Conservation (phyloP, 1,140 invertebrate species). For the Papilio xuthus region DNA sequence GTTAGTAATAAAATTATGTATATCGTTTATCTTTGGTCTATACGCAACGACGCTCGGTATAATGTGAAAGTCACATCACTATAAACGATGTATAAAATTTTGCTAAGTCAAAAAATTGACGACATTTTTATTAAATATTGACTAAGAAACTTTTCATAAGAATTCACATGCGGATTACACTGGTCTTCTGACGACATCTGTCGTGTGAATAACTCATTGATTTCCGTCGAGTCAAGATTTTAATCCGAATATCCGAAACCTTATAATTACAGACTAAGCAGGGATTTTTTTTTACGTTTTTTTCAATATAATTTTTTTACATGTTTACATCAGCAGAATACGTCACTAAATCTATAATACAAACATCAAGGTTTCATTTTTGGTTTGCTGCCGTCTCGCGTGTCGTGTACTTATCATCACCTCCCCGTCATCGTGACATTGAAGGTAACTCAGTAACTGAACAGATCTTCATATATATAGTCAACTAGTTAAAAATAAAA, state of each 20-base stretch:
- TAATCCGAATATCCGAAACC: conserved; percentile 75
- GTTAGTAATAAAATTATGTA: conserved; percentile 78
- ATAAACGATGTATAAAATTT: conserved; percentile 81
- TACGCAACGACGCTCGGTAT: conserved; percentile 71
- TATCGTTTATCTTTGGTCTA: conserved; percentile 80
- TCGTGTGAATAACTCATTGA: conserved; percentile 63
- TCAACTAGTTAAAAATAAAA: conserved; percentile 81
- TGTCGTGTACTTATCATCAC: conserved; percentile 56
- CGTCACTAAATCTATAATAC: conserved; percentile 75
- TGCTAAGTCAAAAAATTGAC: conserved; percentile 81
- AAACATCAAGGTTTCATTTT: conserved; percentile 78
- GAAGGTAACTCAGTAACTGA: conserved; percentile 66
- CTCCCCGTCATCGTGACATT: conserved; percentile 45
- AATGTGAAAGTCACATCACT: conserved; percentile 71
- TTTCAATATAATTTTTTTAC: conserved; percentile 74
- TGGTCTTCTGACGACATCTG: conserved; percentile 45
- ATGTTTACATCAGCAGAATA: conserved; percentile 79
- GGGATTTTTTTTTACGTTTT: conserved; percentile 77
- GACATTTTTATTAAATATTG: conserved; percentile 79
- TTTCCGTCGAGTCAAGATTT: conserved; percentile 72
- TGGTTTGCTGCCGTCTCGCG: conserved; percentile 79
- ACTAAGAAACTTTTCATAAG: conserved; percentile 81
- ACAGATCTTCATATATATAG: conserved; percentile 65
- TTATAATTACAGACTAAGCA: conserved; percentile 78
- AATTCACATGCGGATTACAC: conserved; percentile 73